These are phyloP conservation scores for Salvelinus sp. DNA, from an alignment of 2,113 vertebrate genomes.

Conservation along the genomic window DNA sequence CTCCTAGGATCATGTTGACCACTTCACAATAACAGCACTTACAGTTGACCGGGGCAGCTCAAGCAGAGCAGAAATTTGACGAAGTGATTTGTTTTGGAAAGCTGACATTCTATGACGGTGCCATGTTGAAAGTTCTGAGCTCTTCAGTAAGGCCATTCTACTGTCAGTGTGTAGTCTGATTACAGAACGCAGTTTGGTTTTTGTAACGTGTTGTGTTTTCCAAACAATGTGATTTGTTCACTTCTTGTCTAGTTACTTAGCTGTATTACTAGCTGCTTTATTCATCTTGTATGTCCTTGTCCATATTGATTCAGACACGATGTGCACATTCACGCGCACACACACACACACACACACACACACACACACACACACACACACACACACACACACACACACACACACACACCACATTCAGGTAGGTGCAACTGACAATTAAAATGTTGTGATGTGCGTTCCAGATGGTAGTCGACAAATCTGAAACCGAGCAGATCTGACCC, in stretches of 20 bases:
- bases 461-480: not conserved
- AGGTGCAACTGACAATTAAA: no score
- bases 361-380: not conserved
- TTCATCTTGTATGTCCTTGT: slow-evolving; percentile 6
- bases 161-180: not conserved
- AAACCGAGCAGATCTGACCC: not conserved
- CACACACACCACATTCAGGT: not conserved
- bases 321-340: not conserved
- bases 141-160: no score
- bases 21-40: no score
- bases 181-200: not conserved
- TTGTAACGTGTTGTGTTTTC: not conserved
- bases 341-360: not conserved
- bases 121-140: no score
- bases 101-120: no score
- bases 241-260: not conserved
- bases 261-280: not conserved
- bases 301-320: not conserved
- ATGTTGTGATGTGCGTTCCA: not conserved
- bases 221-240: not conserved
- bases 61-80: no score
- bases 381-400: not conserved
- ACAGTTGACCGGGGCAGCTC: no score
- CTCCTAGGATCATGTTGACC: no score
- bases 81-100: no score